Percentiles rank a stretch among this genome's conserved stretches.
These are phyloP conservation scores for Sinotaia quadrata DNA, from an alignment of 2,888 invertebrate genomes.

Conservation along the genomic window DNA sequence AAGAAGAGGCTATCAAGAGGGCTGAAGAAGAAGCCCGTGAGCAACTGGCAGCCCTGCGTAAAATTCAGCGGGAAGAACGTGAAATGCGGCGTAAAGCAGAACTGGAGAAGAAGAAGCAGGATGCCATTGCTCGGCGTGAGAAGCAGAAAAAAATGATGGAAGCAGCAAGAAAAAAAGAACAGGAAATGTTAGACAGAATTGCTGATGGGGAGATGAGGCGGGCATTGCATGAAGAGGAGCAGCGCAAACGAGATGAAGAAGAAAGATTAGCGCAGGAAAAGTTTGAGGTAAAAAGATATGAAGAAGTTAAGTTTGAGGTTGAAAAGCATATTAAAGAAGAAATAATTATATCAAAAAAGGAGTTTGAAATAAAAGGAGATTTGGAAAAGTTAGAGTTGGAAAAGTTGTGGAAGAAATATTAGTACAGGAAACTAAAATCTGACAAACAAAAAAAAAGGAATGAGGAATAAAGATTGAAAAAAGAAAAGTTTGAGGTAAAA, in stretches of 20 bases:
- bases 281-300: conserved; percentile 38
- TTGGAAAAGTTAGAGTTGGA: no score
- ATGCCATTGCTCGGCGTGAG: conserved; percentile 50
- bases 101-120: conserved; percentile 56
- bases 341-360: no score
- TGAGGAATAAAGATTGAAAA: no score
- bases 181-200: conserved; percentile 61
- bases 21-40: conserved; percentile 61
- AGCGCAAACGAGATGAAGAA: conserved; percentile 53
- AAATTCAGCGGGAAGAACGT: conserved; percentile 56
- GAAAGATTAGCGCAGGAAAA: conserved; percentile 52
- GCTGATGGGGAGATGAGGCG: conserved; percentile 59
- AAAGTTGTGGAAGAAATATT: no score
- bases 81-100: conserved; percentile 58
- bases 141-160: conserved; percentile 56
- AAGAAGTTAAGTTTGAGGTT: no score
- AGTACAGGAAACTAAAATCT: no score
- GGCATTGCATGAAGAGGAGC: conserved; percentile 54
- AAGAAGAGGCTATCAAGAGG: conserved; percentile 56
- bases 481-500: no score
- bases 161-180: conserved; percentile 55
- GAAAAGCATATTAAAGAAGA: no score
- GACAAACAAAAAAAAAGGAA: no score
- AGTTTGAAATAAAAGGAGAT: no score
- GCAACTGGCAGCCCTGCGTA: conserved; percentile 51